Percentiles rank a stretch among this genome's conserved stretches.
Evolutionary conservation across 2,888 invertebrate species (phyloP).

Genomic region (Siphlonurus alternatus): DNA sequence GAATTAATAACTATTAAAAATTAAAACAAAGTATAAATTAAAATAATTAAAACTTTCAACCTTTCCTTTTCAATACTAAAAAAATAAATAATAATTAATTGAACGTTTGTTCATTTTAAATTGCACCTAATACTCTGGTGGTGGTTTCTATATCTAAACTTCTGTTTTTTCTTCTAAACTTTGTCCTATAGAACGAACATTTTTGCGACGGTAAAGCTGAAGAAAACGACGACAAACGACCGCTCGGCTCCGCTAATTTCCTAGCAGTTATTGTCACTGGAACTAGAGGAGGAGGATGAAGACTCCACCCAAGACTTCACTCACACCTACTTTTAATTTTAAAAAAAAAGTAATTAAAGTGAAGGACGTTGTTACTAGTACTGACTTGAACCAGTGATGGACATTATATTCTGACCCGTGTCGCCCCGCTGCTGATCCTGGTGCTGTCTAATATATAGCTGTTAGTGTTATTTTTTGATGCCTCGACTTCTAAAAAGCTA

Average conservation of each 20-base stretch:
- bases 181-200: conserved; percentile 55
- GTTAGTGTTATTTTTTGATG: too few species aligned
- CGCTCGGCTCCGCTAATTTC: conserved; percentile 60
- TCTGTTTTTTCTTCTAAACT: conserved; percentile 18
- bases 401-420: not conserved
- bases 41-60: too few species aligned
- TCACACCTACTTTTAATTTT: not conserved
- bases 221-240: conserved; percentile 75
- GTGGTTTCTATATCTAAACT: not conserved
- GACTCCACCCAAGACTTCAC: not conserved
- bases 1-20: too few species aligned
- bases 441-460: not conserved
- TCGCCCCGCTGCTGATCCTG: not conserved
- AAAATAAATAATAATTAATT: too few species aligned
- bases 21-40: too few species aligned
- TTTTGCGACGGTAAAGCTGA: conserved; percentile 76
- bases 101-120: too few species aligned
- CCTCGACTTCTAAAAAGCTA: not conserved
- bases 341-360: not conserved
- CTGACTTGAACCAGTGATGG: too few species aligned
- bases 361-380: too few species aligned
- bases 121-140: too few species aligned
- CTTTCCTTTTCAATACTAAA: too few species aligned
- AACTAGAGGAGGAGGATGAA: too few species aligned
- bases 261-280: conserved; percentile 18